Conservation (phyloP, 2,113 vertebrate species). For the Leptodactylus fuscus region DNA sequence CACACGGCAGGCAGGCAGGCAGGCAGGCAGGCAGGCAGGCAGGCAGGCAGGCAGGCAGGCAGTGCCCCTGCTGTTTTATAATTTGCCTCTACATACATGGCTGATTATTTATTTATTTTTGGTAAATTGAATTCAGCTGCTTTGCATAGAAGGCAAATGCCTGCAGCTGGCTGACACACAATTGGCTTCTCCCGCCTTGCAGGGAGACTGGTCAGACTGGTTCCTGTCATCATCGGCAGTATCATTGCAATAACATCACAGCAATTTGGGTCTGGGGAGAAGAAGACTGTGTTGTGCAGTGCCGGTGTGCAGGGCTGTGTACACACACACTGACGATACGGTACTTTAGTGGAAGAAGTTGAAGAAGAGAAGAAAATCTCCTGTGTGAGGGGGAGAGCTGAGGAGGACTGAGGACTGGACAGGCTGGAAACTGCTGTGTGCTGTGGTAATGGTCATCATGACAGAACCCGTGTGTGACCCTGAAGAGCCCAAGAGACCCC, state of each 20-base stretch:
- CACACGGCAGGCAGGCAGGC: too few relatives aligned
- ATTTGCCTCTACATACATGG: not conserved
- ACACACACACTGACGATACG: too few relatives aligned
- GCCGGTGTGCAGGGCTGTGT: accelerated
- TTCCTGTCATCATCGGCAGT: conserved; percentile 44
- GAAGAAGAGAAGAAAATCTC: not conserved
- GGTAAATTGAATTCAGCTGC: not conserved
- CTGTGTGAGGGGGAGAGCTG: not conserved
- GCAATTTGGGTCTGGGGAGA: not conserved
- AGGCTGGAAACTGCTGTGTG: not conserved
- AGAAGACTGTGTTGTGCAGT: not conserved
- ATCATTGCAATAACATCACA: not conserved
- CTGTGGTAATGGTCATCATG: conserved; percentile 64
- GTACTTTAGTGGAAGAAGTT: not conserved
- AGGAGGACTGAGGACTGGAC: not conserved
- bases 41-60: too few relatives aligned
- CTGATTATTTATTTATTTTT: not conserved
- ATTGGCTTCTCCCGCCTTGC: conserved; percentile 36
- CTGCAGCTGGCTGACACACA: conserved; percentile 61
- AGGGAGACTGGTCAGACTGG: conserved; percentile 66
- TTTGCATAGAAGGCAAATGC: conserved; percentile 9
- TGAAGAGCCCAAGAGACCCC: conserved; percentile 65
- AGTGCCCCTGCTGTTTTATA: too few relatives aligned
- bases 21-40: too few relatives aligned
- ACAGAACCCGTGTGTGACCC: conserved; percentile 68